These are phyloP conservation scores for Hydrozoanthus tunicans DNA, from an alignment of 64 coral and sea anemone species.

Conservation along the genomic window DNA sequence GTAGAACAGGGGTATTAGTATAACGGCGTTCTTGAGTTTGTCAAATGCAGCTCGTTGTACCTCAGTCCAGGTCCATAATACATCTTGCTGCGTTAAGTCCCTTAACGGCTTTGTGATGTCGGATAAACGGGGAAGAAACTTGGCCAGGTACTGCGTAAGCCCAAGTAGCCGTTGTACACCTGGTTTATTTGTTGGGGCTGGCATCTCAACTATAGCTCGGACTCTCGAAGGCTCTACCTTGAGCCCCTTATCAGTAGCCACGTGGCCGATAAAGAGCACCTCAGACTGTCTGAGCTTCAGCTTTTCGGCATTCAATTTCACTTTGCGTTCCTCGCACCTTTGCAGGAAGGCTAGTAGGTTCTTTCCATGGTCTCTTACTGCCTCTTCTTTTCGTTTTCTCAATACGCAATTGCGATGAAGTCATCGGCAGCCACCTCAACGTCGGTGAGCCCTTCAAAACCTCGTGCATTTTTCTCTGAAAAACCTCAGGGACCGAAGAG, in stretches of 20 bases:
- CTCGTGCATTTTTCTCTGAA: neutral
- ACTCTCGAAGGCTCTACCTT: no score
- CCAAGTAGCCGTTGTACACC: no score
- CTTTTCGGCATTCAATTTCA: neutral
- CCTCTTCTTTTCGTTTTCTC: neutral
- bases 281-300: neutral
- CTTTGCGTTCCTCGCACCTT: neutral
- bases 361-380: neutral
- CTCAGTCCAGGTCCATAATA: no score
- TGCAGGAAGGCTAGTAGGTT: neutral
- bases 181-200: no score
- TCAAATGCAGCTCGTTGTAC: neutral
- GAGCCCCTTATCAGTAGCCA: neutral
- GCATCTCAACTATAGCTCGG: no score
- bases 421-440: neutral
- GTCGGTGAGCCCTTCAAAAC: neutral
- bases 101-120: no score
- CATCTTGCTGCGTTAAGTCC: no score
- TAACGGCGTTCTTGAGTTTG: neutral
- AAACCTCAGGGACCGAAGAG: neutral
- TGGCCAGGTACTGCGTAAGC: no score
- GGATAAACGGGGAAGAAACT: no score
- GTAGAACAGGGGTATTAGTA: constrained; percentile 5
- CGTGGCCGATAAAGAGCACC: neutral
- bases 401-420: neutral